Evolutionary conservation across 1,140 invertebrate genomes (phyloP).

Genomic region (Drosophila athabasca): DNA sequence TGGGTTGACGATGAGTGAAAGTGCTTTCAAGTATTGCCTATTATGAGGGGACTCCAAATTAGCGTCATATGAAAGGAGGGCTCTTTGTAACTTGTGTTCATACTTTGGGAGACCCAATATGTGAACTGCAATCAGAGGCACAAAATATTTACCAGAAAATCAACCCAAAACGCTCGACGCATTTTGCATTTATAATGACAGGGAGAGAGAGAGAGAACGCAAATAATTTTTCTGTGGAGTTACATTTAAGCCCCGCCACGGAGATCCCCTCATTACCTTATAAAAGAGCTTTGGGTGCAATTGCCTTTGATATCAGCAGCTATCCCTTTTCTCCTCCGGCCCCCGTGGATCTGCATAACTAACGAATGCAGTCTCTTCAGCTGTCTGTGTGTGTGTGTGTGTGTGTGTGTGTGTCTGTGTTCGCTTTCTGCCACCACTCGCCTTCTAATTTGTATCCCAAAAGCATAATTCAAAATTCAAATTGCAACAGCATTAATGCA

Average conservation of each 20-base stretch:
- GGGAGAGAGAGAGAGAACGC: conserved; percentile 13
- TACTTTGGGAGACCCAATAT: no score
- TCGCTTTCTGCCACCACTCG: conserved; percentile 2
- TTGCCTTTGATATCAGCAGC: conserved; percentile 41
- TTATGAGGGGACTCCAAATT: conserved; percentile 1
- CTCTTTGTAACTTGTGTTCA: background rate
- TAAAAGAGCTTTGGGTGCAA: conserved; percentile 14
- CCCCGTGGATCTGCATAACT: conserved; percentile 26
- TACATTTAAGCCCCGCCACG: conserved; percentile 17
- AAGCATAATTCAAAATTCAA: conserved; percentile 74
- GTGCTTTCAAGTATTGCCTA: conserved; percentile 1
- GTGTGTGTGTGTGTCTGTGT: no score
- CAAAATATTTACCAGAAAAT: background rate
- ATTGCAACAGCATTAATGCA: conserved; percentile 72
- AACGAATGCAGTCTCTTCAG: conserved; percentile 30
- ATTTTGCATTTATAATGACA: conserved; percentile 45
- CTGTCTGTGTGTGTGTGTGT: no score
- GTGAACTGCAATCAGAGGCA: no score
- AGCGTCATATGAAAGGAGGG: background rate
- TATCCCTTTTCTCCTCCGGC: conserved; percentile 7
- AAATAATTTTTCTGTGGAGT: conserved; percentile 11
- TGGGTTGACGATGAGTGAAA: conserved; percentile 23
- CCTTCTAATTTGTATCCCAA: conserved; percentile 63
- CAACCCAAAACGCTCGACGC: conserved; percentile 1
- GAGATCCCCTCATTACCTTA: conserved; percentile 29